phyloP scores from a whole-genome alignment of 2,888 invertebrate genomes.

The Encarsia formosa region DNA sequence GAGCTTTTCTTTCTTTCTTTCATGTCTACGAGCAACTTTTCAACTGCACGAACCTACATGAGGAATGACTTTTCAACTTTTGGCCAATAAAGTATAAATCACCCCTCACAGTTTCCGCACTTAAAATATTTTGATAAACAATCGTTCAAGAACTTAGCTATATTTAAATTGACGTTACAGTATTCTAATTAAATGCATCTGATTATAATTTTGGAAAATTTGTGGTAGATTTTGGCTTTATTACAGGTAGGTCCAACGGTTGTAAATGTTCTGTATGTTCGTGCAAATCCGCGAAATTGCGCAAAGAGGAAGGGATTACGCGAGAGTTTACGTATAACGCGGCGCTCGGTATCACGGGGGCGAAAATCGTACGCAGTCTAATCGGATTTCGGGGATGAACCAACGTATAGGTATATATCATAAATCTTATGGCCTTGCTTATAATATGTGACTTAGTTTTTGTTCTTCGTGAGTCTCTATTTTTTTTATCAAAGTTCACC shows the following conservation, averaged over 20 bases:
- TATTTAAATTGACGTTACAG: too few species aligned
- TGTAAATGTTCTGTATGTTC: neutral
- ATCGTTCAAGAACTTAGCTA: too few species aligned
- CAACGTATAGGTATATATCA: neutral
- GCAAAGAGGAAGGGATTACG: slow-evolving; percentile 22
- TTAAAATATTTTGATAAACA: neutral
- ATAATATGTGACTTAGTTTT: too few species aligned
- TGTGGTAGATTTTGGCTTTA: too few species aligned
- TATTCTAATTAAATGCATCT: too few species aligned
- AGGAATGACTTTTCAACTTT: slow-evolving; percentile 18
- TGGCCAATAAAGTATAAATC: slow-evolving; percentile 15
- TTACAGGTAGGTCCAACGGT: too few species aligned
- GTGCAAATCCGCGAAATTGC: slow-evolving; percentile 14
- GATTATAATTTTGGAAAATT: too few species aligned
- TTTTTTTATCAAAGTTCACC: too few species aligned
- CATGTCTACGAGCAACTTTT: neutral
- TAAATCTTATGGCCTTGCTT: slow-evolving; percentile 10
- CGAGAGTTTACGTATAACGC: slow-evolving; percentile 12
- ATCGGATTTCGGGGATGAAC: slow-evolving; percentile 21
- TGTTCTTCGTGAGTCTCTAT: too few species aligned
- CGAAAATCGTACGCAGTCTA: slow-evolving; percentile 19
- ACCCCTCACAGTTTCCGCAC: neutral
- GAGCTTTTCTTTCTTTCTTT: neutral
- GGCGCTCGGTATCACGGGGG: slow-evolving; percentile 7
- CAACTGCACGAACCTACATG: neutral